These are phyloP conservation scores for Carterocephalus palaemon DNA, from an alignment of 2,888 invertebrate genomes.

Conservation along the genomic window DNA sequence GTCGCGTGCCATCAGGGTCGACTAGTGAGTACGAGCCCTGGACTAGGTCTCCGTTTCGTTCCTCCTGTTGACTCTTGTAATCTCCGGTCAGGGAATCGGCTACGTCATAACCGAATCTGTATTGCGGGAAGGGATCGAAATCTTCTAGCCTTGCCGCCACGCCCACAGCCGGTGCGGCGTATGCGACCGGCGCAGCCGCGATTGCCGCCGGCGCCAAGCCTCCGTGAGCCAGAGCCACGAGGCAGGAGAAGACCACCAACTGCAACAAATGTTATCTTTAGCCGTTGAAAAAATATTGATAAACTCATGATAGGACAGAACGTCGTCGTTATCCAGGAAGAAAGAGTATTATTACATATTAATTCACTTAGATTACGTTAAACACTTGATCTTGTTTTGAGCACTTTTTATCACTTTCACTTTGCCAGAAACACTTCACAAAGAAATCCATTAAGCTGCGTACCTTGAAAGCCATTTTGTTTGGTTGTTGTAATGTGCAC, in stretches of 20 bases:
- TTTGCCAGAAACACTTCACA: slow-evolving; percentile 40
- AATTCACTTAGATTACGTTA: slow-evolving; percentile 9
- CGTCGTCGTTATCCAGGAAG: slow-evolving; percentile 3
- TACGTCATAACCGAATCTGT: slow-evolving; percentile 70
- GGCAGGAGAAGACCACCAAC: slow-evolving; percentile 66
- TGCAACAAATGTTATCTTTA: slow-evolving; percentile 39
- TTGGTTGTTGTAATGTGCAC: slow-evolving; percentile 55
- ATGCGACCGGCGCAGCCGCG: slow-evolving; percentile 49
- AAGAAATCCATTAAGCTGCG: slow-evolving; percentile 42
- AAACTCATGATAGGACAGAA: not conserved
- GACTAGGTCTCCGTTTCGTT: slow-evolving; percentile 77
- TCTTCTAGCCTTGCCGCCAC: slow-evolving; percentile 60
- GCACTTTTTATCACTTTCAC: slow-evolving; percentile 29
- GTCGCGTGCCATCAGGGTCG: slow-evolving; percentile 65
- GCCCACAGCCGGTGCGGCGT: slow-evolving; percentile 46
- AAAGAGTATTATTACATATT: not conserved
- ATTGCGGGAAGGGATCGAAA: slow-evolving; percentile 79
- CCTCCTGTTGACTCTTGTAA: slow-evolving; percentile 70
- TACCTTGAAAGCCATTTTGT: slow-evolving; percentile 74
- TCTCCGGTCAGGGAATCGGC: slow-evolving; percentile 69
- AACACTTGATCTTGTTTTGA: slow-evolving; percentile 9
- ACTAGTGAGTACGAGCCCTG: slow-evolving; percentile 66
- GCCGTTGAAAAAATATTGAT: not conserved
- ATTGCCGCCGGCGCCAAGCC: slow-evolving; percentile 56
- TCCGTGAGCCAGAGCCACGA: slow-evolving; percentile 55